These are phyloP conservation scores for Perodicticus potto DNA, from an alignment of 2,797 vertebrate genomes.

Conservation along the genomic window DNA sequence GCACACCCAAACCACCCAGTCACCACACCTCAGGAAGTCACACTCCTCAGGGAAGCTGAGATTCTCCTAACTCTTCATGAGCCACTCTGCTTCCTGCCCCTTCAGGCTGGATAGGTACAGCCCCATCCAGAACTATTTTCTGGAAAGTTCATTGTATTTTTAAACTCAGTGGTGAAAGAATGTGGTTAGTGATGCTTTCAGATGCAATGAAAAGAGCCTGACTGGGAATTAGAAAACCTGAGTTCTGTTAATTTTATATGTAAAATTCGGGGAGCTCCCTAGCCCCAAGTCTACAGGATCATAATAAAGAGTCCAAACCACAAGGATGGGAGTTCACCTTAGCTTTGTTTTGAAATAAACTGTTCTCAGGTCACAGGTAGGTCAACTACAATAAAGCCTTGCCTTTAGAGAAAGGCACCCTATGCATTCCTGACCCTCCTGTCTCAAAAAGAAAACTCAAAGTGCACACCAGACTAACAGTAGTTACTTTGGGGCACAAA, in stretches of 20 bases:
- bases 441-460: background rate
- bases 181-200: background rate
- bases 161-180: background rate
- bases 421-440: background rate
- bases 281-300: background rate
- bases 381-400: background rate
- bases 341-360: conserved; percentile 26
- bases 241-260: background rate
- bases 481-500: background rate
- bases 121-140: background rate
- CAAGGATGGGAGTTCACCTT: background rate
- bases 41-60: background rate
- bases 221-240: background rate
- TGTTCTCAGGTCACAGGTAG: background rate
- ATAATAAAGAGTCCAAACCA: background rate
- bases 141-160: background rate
- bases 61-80: background rate
- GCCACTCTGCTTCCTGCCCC: background rate
- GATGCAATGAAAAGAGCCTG: background rate
- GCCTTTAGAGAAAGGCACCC: background rate
- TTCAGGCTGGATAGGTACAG: too few species aligned
- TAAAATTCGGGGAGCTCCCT: background rate
- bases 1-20: background rate
- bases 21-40: background rate
- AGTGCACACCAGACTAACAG: background rate